Conservation (phyloP, 2,888 invertebrate genomes). For the Isoperla grammatica region DNA sequence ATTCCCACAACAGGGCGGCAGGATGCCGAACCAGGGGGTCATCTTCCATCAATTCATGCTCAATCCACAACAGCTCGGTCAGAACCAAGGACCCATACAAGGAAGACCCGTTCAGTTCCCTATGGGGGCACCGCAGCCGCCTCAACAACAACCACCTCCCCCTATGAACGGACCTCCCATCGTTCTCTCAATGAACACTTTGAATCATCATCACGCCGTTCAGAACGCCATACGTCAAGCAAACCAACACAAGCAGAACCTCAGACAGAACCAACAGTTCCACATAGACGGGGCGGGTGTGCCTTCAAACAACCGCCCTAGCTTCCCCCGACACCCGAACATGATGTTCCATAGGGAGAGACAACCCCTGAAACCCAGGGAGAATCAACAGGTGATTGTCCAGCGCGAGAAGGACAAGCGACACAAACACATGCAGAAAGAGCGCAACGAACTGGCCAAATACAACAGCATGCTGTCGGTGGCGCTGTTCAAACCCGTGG, state of each 20-base stretch:
- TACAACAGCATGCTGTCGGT: conserved; percentile 15
- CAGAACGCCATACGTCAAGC: neutral
- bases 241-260: neutral
- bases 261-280: neutral
- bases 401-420: neutral
- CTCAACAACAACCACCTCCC: neutral
- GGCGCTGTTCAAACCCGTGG: conserved; percentile 16
- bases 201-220: conserved; percentile 10
- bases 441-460: conserved; percentile 1
- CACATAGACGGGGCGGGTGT: too few relatives aligned
- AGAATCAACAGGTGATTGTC: neutral
- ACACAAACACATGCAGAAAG: conserved; percentile 3
- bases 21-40: neutral
- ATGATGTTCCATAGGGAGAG: neutral
- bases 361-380: neutral
- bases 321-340: too few relatives aligned
- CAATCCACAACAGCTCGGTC: neutral
- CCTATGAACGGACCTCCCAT: neutral
- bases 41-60: conserved; percentile 1
- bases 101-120: neutral
- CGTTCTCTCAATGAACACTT: neutral
- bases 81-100: neutral
- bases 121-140: neutral
- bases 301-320: too few relatives aligned
- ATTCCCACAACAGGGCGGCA: too few relatives aligned